phyloP scores from a whole-genome alignment of 92 coral and sea anemone genomes.

The Phenganax marumi region DNA sequence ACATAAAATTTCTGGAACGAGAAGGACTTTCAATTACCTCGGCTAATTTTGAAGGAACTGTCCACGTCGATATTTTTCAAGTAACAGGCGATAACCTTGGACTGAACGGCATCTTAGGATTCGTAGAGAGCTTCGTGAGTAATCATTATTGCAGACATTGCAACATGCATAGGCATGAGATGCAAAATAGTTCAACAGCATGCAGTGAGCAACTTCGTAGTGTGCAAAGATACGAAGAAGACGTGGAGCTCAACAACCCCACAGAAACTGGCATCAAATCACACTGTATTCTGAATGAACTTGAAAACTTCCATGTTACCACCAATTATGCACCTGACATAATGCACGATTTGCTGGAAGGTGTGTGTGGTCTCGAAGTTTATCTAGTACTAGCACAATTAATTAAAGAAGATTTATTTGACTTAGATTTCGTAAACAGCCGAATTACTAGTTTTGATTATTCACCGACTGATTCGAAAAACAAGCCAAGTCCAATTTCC shows the following conservation, averaged over 20 bases:
- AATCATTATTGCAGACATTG: neutral
- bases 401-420: neutral
- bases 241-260: constrained; percentile 7
- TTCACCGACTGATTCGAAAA: neutral
- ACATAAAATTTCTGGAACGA: neutral
- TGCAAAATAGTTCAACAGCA: neutral
- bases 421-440: neutral
- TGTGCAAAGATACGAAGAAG: neutral
- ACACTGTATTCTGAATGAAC: constrained; percentile 4
- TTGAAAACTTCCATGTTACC: constrained; percentile 5
- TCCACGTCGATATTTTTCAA: constrained; percentile 12
- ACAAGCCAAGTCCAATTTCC: constrained; percentile 5
- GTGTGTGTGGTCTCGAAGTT: constrained; percentile 18
- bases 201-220: neutral
- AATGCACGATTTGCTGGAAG: constrained; percentile 29
- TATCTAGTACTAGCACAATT: neutral
- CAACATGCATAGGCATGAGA: neutral
- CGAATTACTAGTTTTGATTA: constrained; percentile 8
- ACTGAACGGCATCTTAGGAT: constrained; percentile 16
- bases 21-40: neutral
- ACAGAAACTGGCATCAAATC: constrained; percentile 1
- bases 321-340: constrained; percentile 9
- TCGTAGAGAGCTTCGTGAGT: constrained; percentile 20
- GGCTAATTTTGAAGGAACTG: neutral
- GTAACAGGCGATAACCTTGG: constrained; percentile 31